Percentiles rank a stretch among this genome's conserved stretches.
Evolutionary conservation across 2,797 vertebrate genomes (phyloP).

Genomic region (Nyctibius grandis): DNA sequence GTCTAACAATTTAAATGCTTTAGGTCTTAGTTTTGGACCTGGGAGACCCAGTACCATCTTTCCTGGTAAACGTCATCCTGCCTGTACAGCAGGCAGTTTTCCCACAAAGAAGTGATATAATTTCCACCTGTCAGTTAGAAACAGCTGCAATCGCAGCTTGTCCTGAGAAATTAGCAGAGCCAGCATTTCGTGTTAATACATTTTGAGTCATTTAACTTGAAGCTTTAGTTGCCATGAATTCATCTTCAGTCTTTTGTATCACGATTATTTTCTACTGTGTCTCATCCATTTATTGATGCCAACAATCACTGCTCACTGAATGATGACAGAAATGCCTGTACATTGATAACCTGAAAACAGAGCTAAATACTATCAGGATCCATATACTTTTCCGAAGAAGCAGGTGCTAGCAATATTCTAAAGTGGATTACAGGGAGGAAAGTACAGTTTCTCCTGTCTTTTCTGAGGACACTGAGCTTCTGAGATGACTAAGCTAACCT

Average conservation of each 20-base stretch:
- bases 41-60: not conserved
- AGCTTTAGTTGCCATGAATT: slow-evolving; percentile 24
- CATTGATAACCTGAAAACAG: slow-evolving; percentile 3
- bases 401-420: not conserved
- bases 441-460: not conserved
- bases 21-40: not conserved
- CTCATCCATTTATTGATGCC: slow-evolving; percentile 14
- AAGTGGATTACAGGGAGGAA: not conserved
- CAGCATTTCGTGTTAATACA: slow-evolving; percentile 13
- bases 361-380: not conserved
- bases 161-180: not conserved
- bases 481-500: not conserved
- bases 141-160: not conserved
- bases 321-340: not conserved
- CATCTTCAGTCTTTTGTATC: not conserved
- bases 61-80: not conserved
- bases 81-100: not conserved
- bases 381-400: not conserved
- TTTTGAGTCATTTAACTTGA: slow-evolving; percentile 20
- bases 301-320: not conserved
- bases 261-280: not conserved
- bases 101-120: not conserved
- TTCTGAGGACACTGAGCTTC: not conserved
- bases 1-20: not conserved
- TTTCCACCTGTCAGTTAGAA: not conserved